A percentile compares a stretch with the other conserved stretches of the same genome.
phyloP scores from a whole-genome alignment of 1,140 invertebrate genomes.

The Papilio aristodemus region DNA sequence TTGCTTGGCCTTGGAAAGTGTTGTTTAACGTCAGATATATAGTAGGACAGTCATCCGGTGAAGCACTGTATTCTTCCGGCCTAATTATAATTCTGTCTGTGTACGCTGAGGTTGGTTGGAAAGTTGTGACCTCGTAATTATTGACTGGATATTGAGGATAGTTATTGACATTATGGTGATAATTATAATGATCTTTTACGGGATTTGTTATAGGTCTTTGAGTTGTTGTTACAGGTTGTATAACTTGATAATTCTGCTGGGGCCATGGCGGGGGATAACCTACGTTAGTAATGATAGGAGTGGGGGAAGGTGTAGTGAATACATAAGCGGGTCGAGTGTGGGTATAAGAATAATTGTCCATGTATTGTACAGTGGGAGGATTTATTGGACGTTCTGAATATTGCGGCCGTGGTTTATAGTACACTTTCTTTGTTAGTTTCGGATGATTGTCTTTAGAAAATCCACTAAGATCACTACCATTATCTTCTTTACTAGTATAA shows the following conservation, averaged over 20 bases:
- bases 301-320: constrained; percentile 63
- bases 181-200: constrained; percentile 53
- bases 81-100: constrained; percentile 73
- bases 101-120: constrained; percentile 59
- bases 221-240: constrained; percentile 48
- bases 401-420: constrained; percentile 47
- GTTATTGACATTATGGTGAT: constrained; percentile 54
- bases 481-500: constrained; percentile 36
- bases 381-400: constrained; percentile 57
- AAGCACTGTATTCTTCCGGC: constrained; percentile 69
- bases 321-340: constrained; percentile 56
- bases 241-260: constrained; percentile 43
- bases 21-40: constrained; percentile 73
- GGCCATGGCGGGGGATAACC: constrained; percentile 67
- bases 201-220: constrained; percentile 56
- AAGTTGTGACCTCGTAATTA: constrained; percentile 66
- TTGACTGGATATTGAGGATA: constrained; percentile 47
- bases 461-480: constrained; percentile 32
- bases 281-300: constrained; percentile 72
- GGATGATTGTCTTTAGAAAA: constrained; percentile 35
- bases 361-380: constrained; percentile 56
- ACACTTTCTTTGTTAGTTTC: constrained; percentile 33
- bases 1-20: constrained; percentile 74
- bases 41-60: constrained; percentile 69
- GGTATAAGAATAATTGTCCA: constrained; percentile 48